Conservation (phyloP, 2,797 vertebrate genomes). For the Setipinna tenuifilis region DNA sequence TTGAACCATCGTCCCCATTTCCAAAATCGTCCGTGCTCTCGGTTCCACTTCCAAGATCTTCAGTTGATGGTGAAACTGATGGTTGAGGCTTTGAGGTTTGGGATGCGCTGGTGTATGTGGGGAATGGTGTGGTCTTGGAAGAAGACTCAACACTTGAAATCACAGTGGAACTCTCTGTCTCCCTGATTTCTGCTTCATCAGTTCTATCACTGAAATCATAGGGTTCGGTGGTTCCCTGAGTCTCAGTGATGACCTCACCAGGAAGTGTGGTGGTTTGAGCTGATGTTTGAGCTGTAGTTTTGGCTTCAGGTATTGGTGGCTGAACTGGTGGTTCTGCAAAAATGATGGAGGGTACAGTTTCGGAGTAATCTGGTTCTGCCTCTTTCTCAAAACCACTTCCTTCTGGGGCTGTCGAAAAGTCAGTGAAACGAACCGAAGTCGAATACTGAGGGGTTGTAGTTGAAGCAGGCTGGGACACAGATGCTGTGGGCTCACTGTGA, state of each 20-base stretch:
- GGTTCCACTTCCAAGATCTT: constrained; percentile 41
- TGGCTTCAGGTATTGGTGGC: neutral
- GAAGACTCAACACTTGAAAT: constrained; percentile 37
- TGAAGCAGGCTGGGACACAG: constrained; percentile 24
- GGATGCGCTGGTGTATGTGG: neutral
- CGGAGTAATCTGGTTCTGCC: neutral
- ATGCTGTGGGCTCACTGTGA: neutral
- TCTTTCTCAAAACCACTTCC: neutral
- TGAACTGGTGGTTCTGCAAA: neutral
- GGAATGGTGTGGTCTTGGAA: constrained; percentile 32
- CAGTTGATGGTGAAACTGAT: neutral
- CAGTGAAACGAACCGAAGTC: neutral
- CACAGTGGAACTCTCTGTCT: constrained; percentile 43
- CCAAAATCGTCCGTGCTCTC: constrained; percentile 50
- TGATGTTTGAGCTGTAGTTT: neutral
- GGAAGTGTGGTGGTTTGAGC: neutral
- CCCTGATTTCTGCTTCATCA: constrained; percentile 43
- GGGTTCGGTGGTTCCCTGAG: neutral
- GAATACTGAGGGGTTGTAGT: neutral
- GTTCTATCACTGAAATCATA: constrained; percentile 22
- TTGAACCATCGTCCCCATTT: constrained; percentile 51
- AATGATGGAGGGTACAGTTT: neutral
- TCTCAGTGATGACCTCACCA: constrained; percentile 25
- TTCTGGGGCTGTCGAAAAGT: neutral
- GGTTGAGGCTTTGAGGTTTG: neutral